These are phyloP conservation scores for Boleophthalmus pectinirostris DNA, from an alignment of 2,113 vertebrate genomes.

Conservation along the genomic window DNA sequence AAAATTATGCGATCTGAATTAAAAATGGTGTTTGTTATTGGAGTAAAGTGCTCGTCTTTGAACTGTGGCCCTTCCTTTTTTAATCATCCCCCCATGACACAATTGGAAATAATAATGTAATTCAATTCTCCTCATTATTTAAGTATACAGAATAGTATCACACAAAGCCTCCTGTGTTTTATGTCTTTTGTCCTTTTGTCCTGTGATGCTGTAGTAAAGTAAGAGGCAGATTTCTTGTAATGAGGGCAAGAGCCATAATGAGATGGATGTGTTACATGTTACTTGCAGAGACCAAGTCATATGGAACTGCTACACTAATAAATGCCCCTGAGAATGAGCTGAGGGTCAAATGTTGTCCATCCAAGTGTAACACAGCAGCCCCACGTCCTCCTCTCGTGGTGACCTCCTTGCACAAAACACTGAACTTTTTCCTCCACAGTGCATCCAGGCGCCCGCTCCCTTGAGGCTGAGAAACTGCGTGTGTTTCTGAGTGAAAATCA, in stretches of 20 bases:
- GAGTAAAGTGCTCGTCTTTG: slow-evolving; percentile 53
- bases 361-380: slow-evolving; percentile 63
- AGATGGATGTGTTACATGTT: slow-evolving; percentile 22
- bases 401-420: slow-evolving; percentile 63
- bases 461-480: slow-evolving; percentile 62
- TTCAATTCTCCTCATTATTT: background rate
- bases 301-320: slow-evolving; percentile 43
- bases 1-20: slow-evolving; percentile 54
- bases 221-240: background rate
- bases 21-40: slow-evolving; percentile 62
- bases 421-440: slow-evolving; percentile 53
- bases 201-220: background rate
- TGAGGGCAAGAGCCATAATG: slow-evolving; percentile 1
- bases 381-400: slow-evolving; percentile 41
- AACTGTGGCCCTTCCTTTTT: slow-evolving; percentile 41
- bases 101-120: slow-evolving; percentile 21
- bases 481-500: slow-evolving; percentile 54
- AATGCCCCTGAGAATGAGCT: slow-evolving; percentile 49
- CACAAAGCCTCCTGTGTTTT: background rate
- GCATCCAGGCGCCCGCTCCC: slow-evolving; percentile 48
- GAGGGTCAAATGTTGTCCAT: slow-evolving; percentile 60
- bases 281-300: slow-evolving; percentile 43
- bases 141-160: background rate
- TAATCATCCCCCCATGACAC: slow-evolving; percentile 14
- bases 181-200: background rate